Base-by-base conservation (phyloP, 2,888 invertebrate species). In the Caenorhabditis panamensis region DNA sequence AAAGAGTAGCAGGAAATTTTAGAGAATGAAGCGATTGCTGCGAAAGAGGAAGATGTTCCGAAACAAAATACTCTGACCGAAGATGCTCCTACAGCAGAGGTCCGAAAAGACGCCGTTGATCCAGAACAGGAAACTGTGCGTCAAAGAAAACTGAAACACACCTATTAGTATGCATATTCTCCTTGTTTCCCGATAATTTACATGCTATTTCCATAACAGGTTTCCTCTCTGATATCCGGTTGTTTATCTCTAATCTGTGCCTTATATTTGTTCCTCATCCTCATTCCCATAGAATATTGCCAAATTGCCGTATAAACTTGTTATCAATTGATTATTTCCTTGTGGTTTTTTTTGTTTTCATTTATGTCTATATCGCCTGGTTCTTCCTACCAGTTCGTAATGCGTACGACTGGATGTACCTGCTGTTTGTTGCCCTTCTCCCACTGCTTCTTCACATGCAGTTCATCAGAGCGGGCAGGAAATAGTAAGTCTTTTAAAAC, bases 371-470 rank as follows among this genome's bases (percentile, higher is more conserved):
- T 41, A 18, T 49, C 6, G 31, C 31, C n/a, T 58, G 72, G 72
- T 73, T 59, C n/a, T 13, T 9, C 6, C 9, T 18, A n/a, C 56
- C 49, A 58, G 56, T 62, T 4, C 13, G 26, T 18, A n/a, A n/a
- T n/a, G 51, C 82, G 16, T 89, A 89, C 69, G 88, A 89, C 67
- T 89, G 87, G 84, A 81, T 84, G 67, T 89, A 85, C 58, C 93
- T 97, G 24, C 95, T 96, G 1, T 98, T 97, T 90, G 96, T 97
- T 95, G 95, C 95, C 0, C 92, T 97, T 18, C 91, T 96, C 53
- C 95, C 96, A 0, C 92, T 97, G 51, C 94, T 96, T 56, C 92
- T 97, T 71, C 96, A 97, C 92, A 95, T 95, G 94, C 95, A 95
- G 91, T 96, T 95, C 89, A 96, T 97, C 68, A 96, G 77, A 44